Evolutionary conservation across 30 jellyfish, hydroid and myxozoan species (phyloP).

Genomic region (Aurelia aurita): DNA sequence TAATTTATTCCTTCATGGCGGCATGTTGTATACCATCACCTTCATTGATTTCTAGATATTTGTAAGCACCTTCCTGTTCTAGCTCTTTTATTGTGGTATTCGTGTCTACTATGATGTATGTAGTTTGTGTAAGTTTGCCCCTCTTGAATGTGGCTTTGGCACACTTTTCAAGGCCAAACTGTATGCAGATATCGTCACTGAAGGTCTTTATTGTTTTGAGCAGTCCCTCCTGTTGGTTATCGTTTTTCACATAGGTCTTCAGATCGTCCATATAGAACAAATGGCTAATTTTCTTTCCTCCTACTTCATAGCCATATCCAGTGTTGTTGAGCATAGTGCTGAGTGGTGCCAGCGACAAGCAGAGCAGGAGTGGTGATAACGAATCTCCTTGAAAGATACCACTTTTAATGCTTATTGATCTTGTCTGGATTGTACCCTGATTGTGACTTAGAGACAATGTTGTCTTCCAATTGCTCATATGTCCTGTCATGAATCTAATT

Average conservation of each 20-base stretch:
- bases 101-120: too few species aligned
- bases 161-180: constrained; percentile 51
- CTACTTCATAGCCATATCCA: constrained; percentile 29
- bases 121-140: too few species aligned
- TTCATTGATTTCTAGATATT: too few species aligned
- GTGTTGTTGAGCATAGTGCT: constrained; percentile 3
- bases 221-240: too few species aligned
- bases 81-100: too few species aligned
- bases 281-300: constrained; percentile 6
- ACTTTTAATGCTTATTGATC: too few species aligned
- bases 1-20: constrained; percentile 39
- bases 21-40: too few species aligned
- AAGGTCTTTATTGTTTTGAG: too few species aligned
- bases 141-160: constrained; percentile 42
- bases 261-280: too few species aligned
- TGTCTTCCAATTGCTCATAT: constrained; percentile 33
- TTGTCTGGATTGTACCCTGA: constrained; percentile 26
- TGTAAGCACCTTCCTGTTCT: too few species aligned
- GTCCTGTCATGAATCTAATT: background rate
- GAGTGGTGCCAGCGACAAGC: constrained; percentile 22
- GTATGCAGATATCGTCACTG: constrained; percentile 53
- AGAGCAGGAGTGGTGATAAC: constrained; percentile 41
- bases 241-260: too few species aligned
- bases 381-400: too few species aligned
- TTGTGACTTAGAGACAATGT: background rate